Conservation (phyloP, 2,797 vertebrate species). For the Syndactyla subalaris region DNA sequence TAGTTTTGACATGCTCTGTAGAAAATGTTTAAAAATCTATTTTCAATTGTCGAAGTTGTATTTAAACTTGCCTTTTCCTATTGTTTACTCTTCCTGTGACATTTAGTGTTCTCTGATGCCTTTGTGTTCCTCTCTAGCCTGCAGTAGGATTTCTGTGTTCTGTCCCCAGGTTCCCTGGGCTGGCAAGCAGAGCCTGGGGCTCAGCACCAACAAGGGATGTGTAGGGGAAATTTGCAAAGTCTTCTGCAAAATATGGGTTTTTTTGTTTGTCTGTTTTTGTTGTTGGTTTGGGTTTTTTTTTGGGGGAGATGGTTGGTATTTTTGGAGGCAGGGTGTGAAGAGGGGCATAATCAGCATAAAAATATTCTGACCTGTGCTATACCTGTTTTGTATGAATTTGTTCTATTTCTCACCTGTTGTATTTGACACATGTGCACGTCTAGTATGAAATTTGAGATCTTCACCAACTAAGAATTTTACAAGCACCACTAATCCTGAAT, state of each 20-base stretch:
- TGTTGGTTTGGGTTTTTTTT: not conserved
- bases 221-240: not conserved
- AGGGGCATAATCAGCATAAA: not conserved
- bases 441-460: not conserved
- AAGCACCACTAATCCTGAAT: not conserved
- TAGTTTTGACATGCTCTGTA: not conserved
- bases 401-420: not conserved
- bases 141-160: not conserved
- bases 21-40: not conserved
- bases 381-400: no score
- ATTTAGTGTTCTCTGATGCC: not conserved
- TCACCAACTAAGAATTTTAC: not conserved
- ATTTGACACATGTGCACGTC: accelerated
- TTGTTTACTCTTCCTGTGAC: not conserved
- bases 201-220: not conserved
- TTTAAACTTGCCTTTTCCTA: not conserved
- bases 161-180: not conserved
- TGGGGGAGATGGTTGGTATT: no score
- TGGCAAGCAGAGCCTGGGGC: not conserved
- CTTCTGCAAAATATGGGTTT: not conserved
- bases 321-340: not conserved
- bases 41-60: not conserved
- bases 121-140: not conserved
- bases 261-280: not conserved
- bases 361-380: no score